phyloP scores from a whole-genome alignment of 2,113 vertebrate species.

The Polypterus senegalus region DNA sequence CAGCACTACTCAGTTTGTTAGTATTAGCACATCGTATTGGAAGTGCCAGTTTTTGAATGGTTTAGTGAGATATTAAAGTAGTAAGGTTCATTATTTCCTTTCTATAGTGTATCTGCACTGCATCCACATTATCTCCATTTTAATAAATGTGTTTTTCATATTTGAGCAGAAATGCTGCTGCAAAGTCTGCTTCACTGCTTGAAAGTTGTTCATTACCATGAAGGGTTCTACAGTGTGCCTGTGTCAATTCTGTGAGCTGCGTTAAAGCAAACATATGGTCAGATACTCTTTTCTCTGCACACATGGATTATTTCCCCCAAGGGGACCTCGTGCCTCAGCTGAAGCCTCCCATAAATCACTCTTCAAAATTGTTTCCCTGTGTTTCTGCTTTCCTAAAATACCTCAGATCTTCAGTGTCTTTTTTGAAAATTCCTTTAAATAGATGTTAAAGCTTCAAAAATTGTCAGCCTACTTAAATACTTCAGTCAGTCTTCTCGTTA shows the following conservation, averaged over 20 bases:
- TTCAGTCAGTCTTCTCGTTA: neutral
- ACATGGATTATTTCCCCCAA: neutral
- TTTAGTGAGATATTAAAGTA: no score
- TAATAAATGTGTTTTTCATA: no score
- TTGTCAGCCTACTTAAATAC: neutral
- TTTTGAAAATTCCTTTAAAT: neutral
- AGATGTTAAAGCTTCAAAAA: neutral
- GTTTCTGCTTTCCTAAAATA: neutral
- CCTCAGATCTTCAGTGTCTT: neutral
- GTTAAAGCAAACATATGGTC: neutral
- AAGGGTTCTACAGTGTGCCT: no score
- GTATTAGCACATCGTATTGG: no score
- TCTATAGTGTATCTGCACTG: no score
- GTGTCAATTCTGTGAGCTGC: neutral
- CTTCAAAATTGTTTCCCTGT: neutral
- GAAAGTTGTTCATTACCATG: no score
- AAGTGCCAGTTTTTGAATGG: no score
- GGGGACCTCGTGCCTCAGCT: neutral
- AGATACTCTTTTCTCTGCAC: neutral
- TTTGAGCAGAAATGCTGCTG: no score
- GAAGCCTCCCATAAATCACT: neutral
- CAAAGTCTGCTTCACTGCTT: no score
- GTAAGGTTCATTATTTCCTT: no score
- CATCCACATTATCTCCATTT: no score
- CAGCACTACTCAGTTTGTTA: no score